Evolutionary conservation across 2,888 invertebrate species (phyloP).

Genomic region (Folsomia candida): DNA sequence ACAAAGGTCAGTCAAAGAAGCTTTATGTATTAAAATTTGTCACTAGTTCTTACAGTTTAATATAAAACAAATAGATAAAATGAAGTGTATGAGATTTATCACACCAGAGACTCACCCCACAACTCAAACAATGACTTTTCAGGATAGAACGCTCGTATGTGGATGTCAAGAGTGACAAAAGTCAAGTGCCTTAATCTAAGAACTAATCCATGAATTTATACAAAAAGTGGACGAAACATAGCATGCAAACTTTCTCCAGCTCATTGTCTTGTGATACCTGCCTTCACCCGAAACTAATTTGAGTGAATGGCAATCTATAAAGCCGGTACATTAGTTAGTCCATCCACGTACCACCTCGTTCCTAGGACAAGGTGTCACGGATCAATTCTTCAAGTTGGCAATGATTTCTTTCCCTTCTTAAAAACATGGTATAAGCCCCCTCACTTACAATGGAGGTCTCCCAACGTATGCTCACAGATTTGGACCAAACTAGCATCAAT

Average conservation of each 20-base stretch:
- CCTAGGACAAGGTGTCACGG: constrained; percentile 45
- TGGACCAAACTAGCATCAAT: too few relatives aligned
- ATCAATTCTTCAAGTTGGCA: constrained; percentile 47
- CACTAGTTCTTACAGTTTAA: too few relatives aligned
- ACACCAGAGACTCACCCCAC: too few relatives aligned
- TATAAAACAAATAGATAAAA: too few relatives aligned
- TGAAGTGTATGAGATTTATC: background rate
- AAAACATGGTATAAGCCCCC: too few relatives aligned
- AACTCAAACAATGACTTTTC: background rate
- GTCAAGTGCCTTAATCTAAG: background rate
- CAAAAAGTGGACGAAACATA: background rate
- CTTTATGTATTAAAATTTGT: too few relatives aligned
- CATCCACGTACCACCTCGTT: constrained; percentile 18
- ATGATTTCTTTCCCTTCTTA: too few relatives aligned
- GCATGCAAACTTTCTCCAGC: background rate
- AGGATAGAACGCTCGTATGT: background rate
- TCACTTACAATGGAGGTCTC: too few relatives aligned
- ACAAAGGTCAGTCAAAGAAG: background rate
- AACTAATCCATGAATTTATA: background rate
- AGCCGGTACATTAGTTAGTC: background rate
- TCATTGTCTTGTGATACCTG: background rate
- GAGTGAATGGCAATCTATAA: background rate
- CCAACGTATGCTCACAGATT: too few relatives aligned
- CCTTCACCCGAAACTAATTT: background rate
- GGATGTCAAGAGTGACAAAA: background rate